These are phyloP conservation scores for Rhinatrema bivittatum DNA, from an alignment of 2,797 vertebrate genomes.

Conservation along the genomic window DNA sequence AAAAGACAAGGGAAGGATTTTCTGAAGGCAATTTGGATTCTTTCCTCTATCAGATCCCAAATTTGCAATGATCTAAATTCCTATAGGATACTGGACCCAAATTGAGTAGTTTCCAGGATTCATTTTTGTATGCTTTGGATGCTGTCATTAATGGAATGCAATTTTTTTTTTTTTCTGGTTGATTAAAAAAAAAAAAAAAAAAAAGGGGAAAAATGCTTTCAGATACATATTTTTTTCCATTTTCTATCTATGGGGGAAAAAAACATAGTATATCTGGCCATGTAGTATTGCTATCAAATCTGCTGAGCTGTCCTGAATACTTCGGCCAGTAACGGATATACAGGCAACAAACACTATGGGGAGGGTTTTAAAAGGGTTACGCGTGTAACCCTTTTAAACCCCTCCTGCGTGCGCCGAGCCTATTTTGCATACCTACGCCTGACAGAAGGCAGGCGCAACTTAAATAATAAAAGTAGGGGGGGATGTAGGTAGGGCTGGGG, in stretches of 20 bases:
- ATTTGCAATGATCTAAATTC: conserved; percentile 15
- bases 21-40: conserved; percentile 10
- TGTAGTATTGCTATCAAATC: not conserved
- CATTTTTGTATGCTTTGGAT: conserved; percentile 13
- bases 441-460: too few species aligned
- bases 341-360: too few species aligned
- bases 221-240: conserved; percentile 2
- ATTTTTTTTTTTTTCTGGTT: too few species aligned
- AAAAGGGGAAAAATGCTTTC: too few species aligned
- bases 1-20: conserved; percentile 4
- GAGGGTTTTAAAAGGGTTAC: too few species aligned
- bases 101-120: conserved; percentile 1
- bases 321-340: conserved; percentile 3
- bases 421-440: too few species aligned
- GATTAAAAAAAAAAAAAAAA: too few species aligned
- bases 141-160: conserved; percentile 16
- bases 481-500: too few species aligned
- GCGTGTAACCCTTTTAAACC: too few species aligned
- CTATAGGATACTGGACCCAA: not conserved
- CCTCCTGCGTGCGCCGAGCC: too few species aligned
- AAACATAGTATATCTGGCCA: not conserved
- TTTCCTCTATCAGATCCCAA: conserved; percentile 12
- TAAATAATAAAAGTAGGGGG: too few species aligned
- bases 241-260: conserved; percentile 2
- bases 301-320: not conserved